Evolutionary conservation across 2,888 invertebrate species (phyloP).

Genomic region (Pasiphila rectangulata): DNA sequence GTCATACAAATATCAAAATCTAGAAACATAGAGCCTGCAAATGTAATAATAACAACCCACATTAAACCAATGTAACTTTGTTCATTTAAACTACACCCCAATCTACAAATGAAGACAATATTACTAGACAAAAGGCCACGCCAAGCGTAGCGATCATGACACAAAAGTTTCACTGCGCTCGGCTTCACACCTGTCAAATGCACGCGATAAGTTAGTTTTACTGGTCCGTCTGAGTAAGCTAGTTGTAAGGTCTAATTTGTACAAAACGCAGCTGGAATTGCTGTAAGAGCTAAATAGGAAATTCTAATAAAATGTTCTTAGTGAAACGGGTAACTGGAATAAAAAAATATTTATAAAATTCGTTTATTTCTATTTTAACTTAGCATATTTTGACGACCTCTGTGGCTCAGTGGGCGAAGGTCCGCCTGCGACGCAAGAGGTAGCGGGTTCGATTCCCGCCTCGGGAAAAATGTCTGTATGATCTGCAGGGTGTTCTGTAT

Average conservation of each 20-base stretch:
- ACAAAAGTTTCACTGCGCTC: conserved; percentile 17
- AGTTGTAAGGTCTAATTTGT: background rate
- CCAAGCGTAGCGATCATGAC: conserved; percentile 19
- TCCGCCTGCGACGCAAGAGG: too few species aligned
- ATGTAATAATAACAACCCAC: background rate
- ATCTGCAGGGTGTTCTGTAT: too few species aligned
- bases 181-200: conserved; percentile 17
- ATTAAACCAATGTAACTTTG: background rate
- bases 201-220: conserved; percentile 8
- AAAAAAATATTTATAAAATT: too few species aligned
- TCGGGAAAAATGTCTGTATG: too few species aligned
- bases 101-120: conserved; percentile 8
- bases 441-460: too few species aligned
- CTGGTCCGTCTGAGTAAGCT: background rate
- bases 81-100: conserved; percentile 5
- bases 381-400: too few species aligned
- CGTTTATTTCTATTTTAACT: too few species aligned
- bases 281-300: too few species aligned
- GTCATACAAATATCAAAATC: background rate
- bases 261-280: too few species aligned
- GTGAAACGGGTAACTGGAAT: too few species aligned
- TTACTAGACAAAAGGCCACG: conserved; percentile 14
- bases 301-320: too few species aligned
- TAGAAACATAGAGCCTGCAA: background rate
- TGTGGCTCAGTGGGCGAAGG: too few species aligned